Base-by-base conservation (phyloP, 2,113 vertebrate genomes). In the Nycticorax nycticorax region DNA sequence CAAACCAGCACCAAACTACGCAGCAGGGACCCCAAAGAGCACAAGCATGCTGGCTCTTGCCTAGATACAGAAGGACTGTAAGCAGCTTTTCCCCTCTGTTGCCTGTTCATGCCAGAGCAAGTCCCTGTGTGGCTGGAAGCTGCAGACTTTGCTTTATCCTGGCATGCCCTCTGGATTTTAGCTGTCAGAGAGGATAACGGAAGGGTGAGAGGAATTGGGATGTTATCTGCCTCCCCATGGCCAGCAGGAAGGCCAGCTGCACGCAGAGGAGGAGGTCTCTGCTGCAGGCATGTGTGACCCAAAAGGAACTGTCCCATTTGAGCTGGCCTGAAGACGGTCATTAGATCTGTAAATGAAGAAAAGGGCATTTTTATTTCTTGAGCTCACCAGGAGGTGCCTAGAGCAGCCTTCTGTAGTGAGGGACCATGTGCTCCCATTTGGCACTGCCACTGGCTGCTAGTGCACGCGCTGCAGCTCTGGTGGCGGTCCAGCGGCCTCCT, bases 131-230 rank as follows among this genome's bases (percentile, higher is more conserved):
- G 76, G 62, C 91, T 64, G 45, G 22, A 39, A 82, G 78, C 78
- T 83, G 88, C 82, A 62, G 67, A 11, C 76, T 43, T 39, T 17
- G 85, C 72, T 85, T 59, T 56, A 50, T 60, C 92, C 85, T 45
- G 50, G 60, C 33, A 3, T 60, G 81, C 81, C 93, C 57, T 6
- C 45, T 0, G 8, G 24, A 37, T 37, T 60, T 56, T 28, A 66
- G 75, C 55, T 63, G 41, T 26, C 80, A n/a, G 63, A 50, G 71
- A 41, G 68, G 71, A 32, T n/a, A 37, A 83, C 0, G 4, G 62
- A n/a, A 73, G 55, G 62, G 35, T 48, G 57, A 66, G 77, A 67
- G 30, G 14, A 60, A 69, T 0, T 53, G 92, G 67, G 33, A 27
- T 1, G 1, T 50, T 85, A 1, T 28, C 63, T 82, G 64, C 92